Base-by-base conservation (phyloP, 2,113 vertebrate genomes). In the Anarrhichthys ocellatus region DNA sequence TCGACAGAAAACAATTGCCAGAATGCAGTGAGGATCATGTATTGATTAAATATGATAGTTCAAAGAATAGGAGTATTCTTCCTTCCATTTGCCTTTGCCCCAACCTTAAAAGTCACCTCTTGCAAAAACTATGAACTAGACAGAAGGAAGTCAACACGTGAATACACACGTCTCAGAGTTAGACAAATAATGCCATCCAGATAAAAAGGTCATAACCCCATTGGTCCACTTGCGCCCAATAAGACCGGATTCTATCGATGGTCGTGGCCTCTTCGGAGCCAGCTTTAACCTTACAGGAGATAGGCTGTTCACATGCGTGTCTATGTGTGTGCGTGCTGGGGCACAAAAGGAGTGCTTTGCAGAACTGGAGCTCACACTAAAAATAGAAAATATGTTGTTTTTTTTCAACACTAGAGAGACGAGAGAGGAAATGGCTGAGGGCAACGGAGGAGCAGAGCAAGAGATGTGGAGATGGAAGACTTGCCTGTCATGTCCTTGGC, bases 401-500 rank as follows among this genome's bases (percentile, higher is more conserved):
- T 74, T 73, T n/a, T 61, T 34, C 32, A 40, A 76, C 87, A 85
- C 78, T 74, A 77, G 71, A 82, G 80, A 75, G 79, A 84, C 73
- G n/a, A n/a, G n/a, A 58, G 40, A 84, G 87, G 80, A 89, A 93
- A 85, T 77, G 76, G 75, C 82, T 68, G 64, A 85, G 80, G 84
- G 76, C 74, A 74, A 64, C 10, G 58, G 56, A 80, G 76, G 73
- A 87, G 84, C 50, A 83, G 85, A 91, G 81, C 67, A 85, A 84
- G 83, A 88, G 72, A 88, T 59, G 80, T 64, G 38, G 76, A 85
- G 77, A 85, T 75, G 80, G 69, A 88, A 75, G 85, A 89, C 78
- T 82, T 32, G 67, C 81, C 83, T 90, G 92, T 89, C 92, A 87
- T 42, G 91, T 91, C 92, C 91, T 91, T 92, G 92, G 89, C 81